Evolutionary conservation across 1,140 invertebrate genomes (phyloP), one percentile per base, ranked within the genome.

Genomic region (Bombus turneri): DNA sequence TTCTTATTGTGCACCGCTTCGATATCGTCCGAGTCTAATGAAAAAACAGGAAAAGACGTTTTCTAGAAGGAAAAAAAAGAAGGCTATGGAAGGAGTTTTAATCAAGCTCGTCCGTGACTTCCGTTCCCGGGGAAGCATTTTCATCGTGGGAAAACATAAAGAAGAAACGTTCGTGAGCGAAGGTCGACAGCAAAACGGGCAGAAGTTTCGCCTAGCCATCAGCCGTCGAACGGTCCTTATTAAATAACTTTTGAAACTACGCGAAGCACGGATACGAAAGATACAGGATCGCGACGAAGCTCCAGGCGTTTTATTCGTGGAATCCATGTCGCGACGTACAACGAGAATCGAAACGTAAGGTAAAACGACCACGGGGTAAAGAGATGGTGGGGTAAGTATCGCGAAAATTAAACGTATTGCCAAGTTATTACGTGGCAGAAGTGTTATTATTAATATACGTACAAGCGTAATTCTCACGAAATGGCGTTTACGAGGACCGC

Each of bases 161-260:
- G 13, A 77, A 31, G 57, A 22, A 15, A 18, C 5, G 31, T 28
- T 79, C 31, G 71, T 1, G 15, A 25, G 3, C 13, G 43, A 57
- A 68, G 43, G 47, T 22, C 47, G 47, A 53, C 47, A 0, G 18
- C 47, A 2, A 53, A 39, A 47, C 25, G 43, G 37, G 39, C 53
- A 22, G 62, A 78, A 84, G 43, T 79, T 79, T 84, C 18, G 37
- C 22, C 18, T 25, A 69, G 47, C 62, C 34, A 69, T 77, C 74
- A 41, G 31, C 75, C 76, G 37, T 28, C 73, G 72, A 76, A 43
- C 8, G 57, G 31, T 62, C 41, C 68, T 80, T 85, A 85, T 85
- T 79, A 80, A 85, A 85, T 62, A 80, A 85, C 77, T 85, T 85
- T 72, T n/a, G 39, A 72, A 80, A 62, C 53, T 72, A 72, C 68